These are phyloP conservation scores for Cloeon dipterum DNA, from an alignment of 2,888 invertebrate species.

Conservation along the genomic window DNA sequence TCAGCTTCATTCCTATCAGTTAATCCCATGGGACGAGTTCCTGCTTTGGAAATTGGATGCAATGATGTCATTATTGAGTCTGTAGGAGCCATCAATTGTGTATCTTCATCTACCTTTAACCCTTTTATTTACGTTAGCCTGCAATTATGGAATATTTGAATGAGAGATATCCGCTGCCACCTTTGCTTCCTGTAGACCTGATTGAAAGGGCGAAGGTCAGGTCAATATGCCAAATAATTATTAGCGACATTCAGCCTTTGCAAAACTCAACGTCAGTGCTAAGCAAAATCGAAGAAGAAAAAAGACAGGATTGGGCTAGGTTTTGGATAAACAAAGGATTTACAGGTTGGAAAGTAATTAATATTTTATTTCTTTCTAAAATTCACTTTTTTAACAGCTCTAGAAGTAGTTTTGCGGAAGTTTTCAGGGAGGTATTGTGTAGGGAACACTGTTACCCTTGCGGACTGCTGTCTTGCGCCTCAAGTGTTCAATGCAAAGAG, in stretches of 20 bases:
- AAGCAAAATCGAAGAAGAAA: constrained; percentile 19
- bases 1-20: constrained; percentile 18
- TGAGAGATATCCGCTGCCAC: constrained; percentile 26
- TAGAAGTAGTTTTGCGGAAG: no score
- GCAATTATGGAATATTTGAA: constrained; percentile 46
- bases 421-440: constrained; percentile 82
- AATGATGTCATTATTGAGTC: constrained; percentile 11
- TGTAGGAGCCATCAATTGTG: constrained; percentile 8
- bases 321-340: constrained; percentile 30
- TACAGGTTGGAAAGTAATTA: no score
- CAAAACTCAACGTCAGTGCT: constrained; percentile 32
- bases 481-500: constrained; percentile 87
- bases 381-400: no score
- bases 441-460: constrained; percentile 80
- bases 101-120: no score
- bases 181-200: constrained; percentile 28
- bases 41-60: constrained; percentile 23
- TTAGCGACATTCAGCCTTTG: constrained; percentile 43
- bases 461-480: constrained; percentile 87
- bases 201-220: constrained; percentile 28
- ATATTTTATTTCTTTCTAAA: no score
- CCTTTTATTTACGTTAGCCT: constrained; percentile 21
- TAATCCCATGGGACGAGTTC: constrained; percentile 24
- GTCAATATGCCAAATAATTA: constrained; percentile 25
- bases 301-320: constrained; percentile 24